These are phyloP conservation scores for Notamacropus eugenii DNA, from an alignment of 2,797 vertebrate species.

Conservation along the genomic window DNA sequence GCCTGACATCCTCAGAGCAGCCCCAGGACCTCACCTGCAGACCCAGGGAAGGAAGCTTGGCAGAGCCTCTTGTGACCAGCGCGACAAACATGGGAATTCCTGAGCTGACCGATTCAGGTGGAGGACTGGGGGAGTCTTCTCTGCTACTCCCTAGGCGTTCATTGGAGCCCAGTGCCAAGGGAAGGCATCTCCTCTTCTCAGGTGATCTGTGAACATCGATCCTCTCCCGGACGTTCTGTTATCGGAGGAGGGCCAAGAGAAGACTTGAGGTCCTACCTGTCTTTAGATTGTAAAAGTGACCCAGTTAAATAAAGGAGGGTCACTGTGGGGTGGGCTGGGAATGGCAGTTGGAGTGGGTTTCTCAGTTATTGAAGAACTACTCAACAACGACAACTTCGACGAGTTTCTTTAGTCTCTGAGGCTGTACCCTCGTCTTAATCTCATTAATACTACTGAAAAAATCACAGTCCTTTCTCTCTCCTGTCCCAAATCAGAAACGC, in stretches of 20 bases:
- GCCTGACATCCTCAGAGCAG: conserved; percentile 22
- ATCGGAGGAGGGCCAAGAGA: neutral
- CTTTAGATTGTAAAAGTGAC: neutral
- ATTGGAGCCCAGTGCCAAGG: neutral
- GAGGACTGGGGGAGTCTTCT: neutral
- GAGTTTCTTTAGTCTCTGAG: neutral
- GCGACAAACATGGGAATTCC: too few relatives aligned
- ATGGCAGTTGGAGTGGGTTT: neutral
- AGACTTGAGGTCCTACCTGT: neutral
- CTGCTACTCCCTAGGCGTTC: neutral
- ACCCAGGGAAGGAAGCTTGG: neutral
- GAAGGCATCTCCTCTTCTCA: neutral
- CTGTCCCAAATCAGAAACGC: neutral
- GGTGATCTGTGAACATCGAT: neutral
- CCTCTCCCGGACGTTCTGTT: neutral
- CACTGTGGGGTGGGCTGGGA: neutral
- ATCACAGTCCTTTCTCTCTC: neutral
- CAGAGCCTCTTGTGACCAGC: neutral
- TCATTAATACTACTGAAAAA: neutral
- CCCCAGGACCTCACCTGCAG: neutral
- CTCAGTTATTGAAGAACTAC: neutral
- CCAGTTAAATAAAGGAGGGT: neutral
- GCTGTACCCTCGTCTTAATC: neutral
- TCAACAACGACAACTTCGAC: neutral
- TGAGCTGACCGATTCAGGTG: neutral